Evolutionary conservation across 2,113 vertebrate genomes (phyloP), one percentile per base, ranked within the genome.

Genomic region (Cichladusa arquata): DNA sequence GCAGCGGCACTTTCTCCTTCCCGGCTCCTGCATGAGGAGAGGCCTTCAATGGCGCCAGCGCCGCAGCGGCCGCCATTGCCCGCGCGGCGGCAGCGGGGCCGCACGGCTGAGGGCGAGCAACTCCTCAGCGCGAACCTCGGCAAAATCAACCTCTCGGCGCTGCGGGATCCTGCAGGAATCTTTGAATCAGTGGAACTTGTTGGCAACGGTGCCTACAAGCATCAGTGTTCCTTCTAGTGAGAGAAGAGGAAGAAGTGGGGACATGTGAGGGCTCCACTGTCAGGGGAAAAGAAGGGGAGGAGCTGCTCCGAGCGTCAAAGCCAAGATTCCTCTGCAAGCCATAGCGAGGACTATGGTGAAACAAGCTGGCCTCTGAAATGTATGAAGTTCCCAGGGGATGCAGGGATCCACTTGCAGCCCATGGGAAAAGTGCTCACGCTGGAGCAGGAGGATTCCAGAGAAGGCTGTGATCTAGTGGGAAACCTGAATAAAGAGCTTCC

Each of bases 401-500:
- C 58, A 62, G 47, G 26, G 47, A 78, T 28, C 23, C 26, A 29
- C 28, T 11, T 1, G 1, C 54, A 76, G 26, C 42, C 19, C 4
- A 0, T 18, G 25, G 11, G 38, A 24, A 44, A 54, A 29, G 25
- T 8, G 19, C 26, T 65, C 38, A 19, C 2, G 1, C 25, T 2
- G 3, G 33, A 65, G 76, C 16, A 8, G 38, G 44, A 45, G 44
- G 19, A 45, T 53, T 15, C 38, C 19, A 29, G 38, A 29, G 38
- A 11, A 29, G 53, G 24, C 31, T 57, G 40, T 44, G 38, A 34
- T 57, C 38, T 13, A 56, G 23, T 34, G 31, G 23, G 23, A 56
- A 18, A 44, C 18, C 8, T 0, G 1, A 31, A 48, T 4, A 12
- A 8, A 60, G n/a, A 42, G 47, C 29, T 51, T n/a, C 47, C 58